Percentiles rank a stretch among this genome's conserved stretches.
phyloP scores from a whole-genome alignment of 2,888 invertebrate genomes.

The Uropetala carovei region DNA sequence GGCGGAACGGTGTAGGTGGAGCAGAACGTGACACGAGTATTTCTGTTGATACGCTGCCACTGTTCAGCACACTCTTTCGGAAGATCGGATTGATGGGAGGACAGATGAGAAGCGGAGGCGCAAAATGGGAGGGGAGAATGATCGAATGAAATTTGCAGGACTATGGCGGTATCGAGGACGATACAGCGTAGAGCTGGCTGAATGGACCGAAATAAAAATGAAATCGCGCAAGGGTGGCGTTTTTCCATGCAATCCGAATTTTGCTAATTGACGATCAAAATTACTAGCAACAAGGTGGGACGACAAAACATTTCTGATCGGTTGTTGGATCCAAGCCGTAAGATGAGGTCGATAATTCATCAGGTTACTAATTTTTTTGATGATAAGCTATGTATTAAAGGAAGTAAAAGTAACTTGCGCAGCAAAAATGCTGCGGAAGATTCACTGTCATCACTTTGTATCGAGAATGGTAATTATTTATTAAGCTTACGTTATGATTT shows the following conservation, averaged over 20 bases:
- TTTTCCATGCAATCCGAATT: neutral
- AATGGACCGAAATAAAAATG: too few species aligned
- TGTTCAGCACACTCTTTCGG: neutral
- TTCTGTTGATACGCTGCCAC: neutral
- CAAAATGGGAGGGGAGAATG: neutral
- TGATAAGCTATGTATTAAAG: too few species aligned
- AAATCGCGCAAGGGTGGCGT: too few species aligned
- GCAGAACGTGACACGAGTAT: conserved; percentile 44
- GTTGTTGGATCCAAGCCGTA: too few species aligned
- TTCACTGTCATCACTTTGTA: too few species aligned
- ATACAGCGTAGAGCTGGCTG: neutral
- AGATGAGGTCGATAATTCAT: too few species aligned
- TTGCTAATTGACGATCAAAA: neutral
- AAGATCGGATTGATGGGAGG: neutral
- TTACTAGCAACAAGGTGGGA: neutral
- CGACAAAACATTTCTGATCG: neutral
- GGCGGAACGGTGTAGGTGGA: conserved; percentile 28
- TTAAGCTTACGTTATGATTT: too few species aligned
- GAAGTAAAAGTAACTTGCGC: too few species aligned
- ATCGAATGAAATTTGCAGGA: neutral
- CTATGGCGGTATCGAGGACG: neutral
- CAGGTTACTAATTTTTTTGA: too few species aligned
- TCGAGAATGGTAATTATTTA: too few species aligned
- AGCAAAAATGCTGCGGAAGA: too few species aligned
- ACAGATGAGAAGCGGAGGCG: neutral